Evolutionary conservation across 2,888 invertebrate species (phyloP).

Genomic region (Ennomos quercinarius): DNA sequence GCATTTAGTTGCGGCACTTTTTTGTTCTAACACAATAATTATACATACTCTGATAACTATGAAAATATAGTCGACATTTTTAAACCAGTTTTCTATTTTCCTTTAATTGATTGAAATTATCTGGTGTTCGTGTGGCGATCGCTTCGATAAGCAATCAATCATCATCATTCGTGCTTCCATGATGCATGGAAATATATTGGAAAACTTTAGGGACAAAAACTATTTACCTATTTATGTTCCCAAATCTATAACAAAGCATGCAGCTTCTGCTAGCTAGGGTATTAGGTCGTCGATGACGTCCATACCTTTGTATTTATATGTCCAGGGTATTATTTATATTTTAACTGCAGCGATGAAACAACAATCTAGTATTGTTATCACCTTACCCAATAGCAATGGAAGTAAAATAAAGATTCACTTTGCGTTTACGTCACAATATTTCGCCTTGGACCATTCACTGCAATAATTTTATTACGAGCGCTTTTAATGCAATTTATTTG

Average conservation of each 20-base stretch:
- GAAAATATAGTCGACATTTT: constrained; percentile 59
- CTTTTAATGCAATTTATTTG: constrained; percentile 58
- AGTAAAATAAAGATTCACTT: constrained; percentile 24
- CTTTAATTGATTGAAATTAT: constrained; percentile 37
- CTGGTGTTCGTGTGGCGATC: constrained; percentile 29
- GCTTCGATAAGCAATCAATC: constrained; percentile 30
- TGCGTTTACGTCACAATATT: constrained; percentile 39
- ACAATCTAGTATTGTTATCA: neutral
- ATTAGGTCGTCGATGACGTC: too few relatives aligned
- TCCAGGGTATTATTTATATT: too few relatives aligned
- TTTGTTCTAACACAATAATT: constrained; percentile 69
- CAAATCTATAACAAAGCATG: neutral
- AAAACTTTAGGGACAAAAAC: constrained; percentile 18
- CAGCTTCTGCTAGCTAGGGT: neutral
- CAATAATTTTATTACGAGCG: constrained; percentile 47
- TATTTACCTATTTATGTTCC: neutral
- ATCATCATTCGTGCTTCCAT: constrained; percentile 15
- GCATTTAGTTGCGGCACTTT: constrained; percentile 33
- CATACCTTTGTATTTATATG: too few relatives aligned
- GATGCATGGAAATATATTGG: constrained; percentile 27
- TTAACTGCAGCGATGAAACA: neutral
- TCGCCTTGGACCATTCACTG: constrained; percentile 65
- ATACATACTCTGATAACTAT: constrained; percentile 78
- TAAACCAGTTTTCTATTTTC: constrained; percentile 37
- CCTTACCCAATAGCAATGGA: constrained; percentile 4